These are phyloP conservation scores for Malurus cyaneus DNA, from an alignment of 2,113 vertebrate genomes.

Conservation along the genomic window DNA sequence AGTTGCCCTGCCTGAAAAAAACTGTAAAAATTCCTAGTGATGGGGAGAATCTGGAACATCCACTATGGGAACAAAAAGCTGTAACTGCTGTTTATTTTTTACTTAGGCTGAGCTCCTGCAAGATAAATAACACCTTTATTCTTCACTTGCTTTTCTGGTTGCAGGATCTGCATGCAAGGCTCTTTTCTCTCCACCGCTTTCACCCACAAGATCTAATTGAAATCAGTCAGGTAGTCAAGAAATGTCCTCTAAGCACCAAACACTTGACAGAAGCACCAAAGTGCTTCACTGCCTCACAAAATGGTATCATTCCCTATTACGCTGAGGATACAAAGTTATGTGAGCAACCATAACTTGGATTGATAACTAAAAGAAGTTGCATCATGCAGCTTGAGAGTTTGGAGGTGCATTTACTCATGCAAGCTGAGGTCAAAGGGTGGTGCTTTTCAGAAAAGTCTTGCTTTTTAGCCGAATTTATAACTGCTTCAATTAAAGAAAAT, in stretches of 20 bases:
- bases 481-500: conserved; percentile 25
- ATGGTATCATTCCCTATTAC: not conserved
- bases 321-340: not conserved
- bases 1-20: too few relatives aligned
- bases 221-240: not conserved
- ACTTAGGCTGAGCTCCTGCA: not conserved
- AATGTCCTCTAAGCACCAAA: not conserved
- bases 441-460: not conserved
- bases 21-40: not conserved
- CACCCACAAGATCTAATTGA: not conserved
- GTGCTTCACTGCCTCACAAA: not conserved
- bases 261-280: not conserved
- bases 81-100: not conserved
- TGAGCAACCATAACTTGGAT: not conserved
- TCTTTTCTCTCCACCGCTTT: not conserved
- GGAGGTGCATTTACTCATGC: not conserved
- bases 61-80: not conserved
- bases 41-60: not conserved
- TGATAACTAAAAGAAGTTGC: not conserved
- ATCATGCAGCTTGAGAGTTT: not conserved
- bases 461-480: conserved; percentile 12
- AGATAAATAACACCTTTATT: not conserved
- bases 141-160: not conserved
- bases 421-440: not conserved
- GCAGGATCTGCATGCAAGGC: not conserved